These are phyloP conservation scores for Tortrix viridana DNA, from an alignment of 2,888 invertebrate genomes.

Conservation along the genomic window DNA sequence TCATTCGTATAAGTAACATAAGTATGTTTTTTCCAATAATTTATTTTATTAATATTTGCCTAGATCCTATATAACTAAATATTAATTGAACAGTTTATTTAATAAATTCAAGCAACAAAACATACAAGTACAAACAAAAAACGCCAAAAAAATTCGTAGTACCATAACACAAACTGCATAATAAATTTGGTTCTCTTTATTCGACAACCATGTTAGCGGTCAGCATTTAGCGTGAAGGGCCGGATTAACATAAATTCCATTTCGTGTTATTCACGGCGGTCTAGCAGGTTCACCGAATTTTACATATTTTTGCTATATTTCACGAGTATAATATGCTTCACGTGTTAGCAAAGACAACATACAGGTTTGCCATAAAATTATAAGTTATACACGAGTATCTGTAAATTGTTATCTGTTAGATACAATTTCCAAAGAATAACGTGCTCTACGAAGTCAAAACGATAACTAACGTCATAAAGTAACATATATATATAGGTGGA, in stretches of 20 bases:
- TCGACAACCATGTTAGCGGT: conserved; percentile 1
- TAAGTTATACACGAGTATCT: too few species aligned
- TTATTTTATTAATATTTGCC: too few species aligned
- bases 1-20: too few species aligned
- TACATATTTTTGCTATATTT: conserved; percentile 3
- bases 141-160: conserved; percentile 13
- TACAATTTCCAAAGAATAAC: too few species aligned
- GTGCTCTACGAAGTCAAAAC: too few species aligned
- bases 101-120: conserved; percentile 2
- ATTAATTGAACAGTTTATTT: too few species aligned
- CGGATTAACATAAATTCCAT: conserved; percentile 28
- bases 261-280: conserved; percentile 7
- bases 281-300: neutral
- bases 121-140: conserved; percentile 15
- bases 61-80: too few species aligned
- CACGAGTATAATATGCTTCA: conserved; percentile 1
- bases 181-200: conserved; percentile 18
- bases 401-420: neutral
- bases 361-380: neutral
- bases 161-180: conserved; percentile 14
- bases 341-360: neutral
- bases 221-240: conserved; percentile 12
- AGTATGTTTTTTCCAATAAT: too few species aligned
- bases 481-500: too few species aligned
- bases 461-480: too few species aligned